phyloP scores from a whole-genome alignment of 2,888 invertebrate species.

The Andrena chrysosceles region DNA sequence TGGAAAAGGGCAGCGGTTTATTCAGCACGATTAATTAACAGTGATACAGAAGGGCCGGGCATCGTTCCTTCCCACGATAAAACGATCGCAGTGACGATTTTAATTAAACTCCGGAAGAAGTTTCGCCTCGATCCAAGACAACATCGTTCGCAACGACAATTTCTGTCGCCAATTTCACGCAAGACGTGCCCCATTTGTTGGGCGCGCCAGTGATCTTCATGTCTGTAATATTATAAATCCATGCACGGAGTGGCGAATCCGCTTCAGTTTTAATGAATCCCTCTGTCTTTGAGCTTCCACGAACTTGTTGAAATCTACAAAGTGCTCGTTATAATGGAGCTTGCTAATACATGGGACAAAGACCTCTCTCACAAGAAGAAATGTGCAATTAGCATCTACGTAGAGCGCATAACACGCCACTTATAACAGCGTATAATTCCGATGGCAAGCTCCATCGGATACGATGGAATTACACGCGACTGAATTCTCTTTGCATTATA shows the following conservation, averaged over 20 bases:
- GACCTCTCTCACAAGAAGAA: neutral
- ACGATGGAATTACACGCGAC: neutral
- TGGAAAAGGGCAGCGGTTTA: neutral
- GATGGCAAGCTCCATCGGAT: neutral
- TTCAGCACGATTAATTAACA: conserved; percentile 9
- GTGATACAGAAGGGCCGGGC: neutral
- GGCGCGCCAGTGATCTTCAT: neutral
- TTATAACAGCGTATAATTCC: neutral
- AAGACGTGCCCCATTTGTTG: conserved; percentile 5
- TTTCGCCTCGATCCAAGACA: neutral
- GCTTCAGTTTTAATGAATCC: neutral
- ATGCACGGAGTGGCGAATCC: neutral
- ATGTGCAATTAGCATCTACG: neutral
- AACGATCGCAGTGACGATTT: conserved; percentile 14
- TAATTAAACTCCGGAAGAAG: conserved; percentile 31
- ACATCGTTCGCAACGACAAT: neutral
- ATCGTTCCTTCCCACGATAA: neutral
- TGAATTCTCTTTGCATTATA: conserved; percentile 24
- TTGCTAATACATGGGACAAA: neutral
- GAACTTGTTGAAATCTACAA: conserved; percentile 5
- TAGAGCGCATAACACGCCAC: neutral
- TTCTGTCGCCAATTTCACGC: neutral
- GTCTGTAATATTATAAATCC: neutral
- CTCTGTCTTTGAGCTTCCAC: neutral
- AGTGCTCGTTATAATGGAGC: conserved; percentile 6